A percentile compares a stretch with the other conserved stretches of the same genome.
Conservation (phyloP, 1,140 invertebrate species). For the Physella acuta region DNA sequence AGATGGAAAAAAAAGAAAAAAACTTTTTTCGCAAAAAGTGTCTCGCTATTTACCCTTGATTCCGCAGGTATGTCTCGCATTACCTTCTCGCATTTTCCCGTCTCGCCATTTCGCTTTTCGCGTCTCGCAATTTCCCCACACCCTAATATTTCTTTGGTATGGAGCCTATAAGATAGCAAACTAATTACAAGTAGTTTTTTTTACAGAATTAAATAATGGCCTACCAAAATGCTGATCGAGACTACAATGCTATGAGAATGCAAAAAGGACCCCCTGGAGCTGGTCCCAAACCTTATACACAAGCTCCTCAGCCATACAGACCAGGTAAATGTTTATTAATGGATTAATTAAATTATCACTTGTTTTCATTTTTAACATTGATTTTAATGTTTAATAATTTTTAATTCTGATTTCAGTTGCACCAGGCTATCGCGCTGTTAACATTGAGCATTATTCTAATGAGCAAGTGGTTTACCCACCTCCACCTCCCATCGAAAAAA, state of each 20-base stretch:
- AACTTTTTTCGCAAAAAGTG: background rate
- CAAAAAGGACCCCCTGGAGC: conserved; percentile 37
- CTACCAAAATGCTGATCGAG: conserved; percentile 28
- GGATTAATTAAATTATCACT: background rate
- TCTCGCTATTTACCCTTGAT: background rate
- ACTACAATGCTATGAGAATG: conserved; percentile 30
- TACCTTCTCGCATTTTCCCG: background rate
- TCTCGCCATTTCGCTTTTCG: too few species aligned
- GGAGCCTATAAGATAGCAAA: too few species aligned
- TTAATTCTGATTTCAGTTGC: conserved; percentile 1
- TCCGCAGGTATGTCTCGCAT: background rate
- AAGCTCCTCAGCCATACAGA: conserved; percentile 35
- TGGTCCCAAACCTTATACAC: conserved; percentile 39
- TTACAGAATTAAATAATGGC: background rate
- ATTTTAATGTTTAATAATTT: background rate
- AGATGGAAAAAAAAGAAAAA: too few species aligned
- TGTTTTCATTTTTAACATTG: background rate
- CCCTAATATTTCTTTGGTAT: background rate
- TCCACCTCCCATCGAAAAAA: conserved; percentile 22
- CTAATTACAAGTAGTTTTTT: background rate
- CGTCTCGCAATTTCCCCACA: background rate
- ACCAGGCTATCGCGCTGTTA: conserved; percentile 14
- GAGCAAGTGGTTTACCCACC: conserved; percentile 34
- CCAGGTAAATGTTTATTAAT: conserved; percentile 29
- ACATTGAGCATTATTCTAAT: conserved; percentile 34